Base-by-base conservation (phyloP, 2,797 vertebrate species). In the Poecilia gillii region DNA sequence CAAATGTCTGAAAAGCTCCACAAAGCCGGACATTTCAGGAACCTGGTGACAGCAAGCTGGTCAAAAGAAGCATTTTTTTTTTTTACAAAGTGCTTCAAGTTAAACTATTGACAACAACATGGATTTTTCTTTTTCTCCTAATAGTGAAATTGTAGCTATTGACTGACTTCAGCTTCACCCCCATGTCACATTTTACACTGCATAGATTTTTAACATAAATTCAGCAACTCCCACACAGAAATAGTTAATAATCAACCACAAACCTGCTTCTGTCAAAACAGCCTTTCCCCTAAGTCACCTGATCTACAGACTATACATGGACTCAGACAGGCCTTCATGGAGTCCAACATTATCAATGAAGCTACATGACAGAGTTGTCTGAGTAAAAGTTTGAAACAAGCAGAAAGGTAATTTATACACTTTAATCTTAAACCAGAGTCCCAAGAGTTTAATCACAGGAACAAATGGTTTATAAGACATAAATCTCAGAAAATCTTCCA, bases 161-260 rank as follows among this genome's bases (percentile, higher is more conserved):
- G 2, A 23, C 57, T 33, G n/a, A 16, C 76, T 77, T 47, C 4
- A 39, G 33, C 14, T 33, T 33, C 5, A 5, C 46, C 4, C 13
- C 72, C 9, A 41, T 13, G 5, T 66, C 31, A 47, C 18, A 4
- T 72, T 66, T 75, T 74, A 18, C 41, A 43, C 53, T 2, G 0
- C 14, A 23, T 41, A 33, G 55, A 70, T 55, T 45, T 71, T 55
- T 45, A 41, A 57, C 43, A 59, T 51, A n/a, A 6, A 36, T 59
- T 25, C 66, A 75, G 31, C 73, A n/a, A 28, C 39, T 43, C 45
- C 51, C 53, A 80, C 79, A 79, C 77, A 43, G 62, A n/a, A 77
- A 39, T 78, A 57, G 90, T 95, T 92, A 93, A 94, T 94, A 57
- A 92, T 93, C 86, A 89, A 89, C 93, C 82, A 89, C 81, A 82